Evolutionary conservation across 2,797 vertebrate genomes (phyloP).

Genomic region (Girardinus metallicus): DNA sequence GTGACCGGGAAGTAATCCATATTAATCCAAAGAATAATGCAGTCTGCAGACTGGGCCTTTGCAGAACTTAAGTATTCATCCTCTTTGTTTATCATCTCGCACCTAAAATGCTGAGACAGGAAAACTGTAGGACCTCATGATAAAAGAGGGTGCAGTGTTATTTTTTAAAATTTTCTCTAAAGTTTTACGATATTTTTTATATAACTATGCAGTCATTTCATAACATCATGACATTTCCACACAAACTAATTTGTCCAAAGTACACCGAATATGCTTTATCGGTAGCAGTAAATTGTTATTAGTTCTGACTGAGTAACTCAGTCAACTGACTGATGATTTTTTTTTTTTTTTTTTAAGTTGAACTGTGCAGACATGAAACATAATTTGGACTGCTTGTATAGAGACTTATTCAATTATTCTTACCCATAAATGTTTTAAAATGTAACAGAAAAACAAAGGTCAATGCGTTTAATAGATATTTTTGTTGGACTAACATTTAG

Average conservation of each 20-base stretch:
- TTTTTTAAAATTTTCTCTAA: background rate
- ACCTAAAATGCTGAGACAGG: background rate
- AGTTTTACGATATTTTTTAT: background rate
- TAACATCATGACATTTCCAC: background rate
- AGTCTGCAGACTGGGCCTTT: background rate
- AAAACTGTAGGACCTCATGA: background rate
- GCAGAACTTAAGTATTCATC: background rate
- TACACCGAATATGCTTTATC: background rate
- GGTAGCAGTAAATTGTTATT: background rate
- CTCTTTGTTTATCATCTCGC: background rate
- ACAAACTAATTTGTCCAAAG: background rate
- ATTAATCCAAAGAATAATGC: slow-evolving; percentile 2
- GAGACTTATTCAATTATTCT: background rate
- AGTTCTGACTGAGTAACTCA: background rate
- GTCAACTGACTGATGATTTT: background rate
- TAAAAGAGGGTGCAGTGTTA: background rate
- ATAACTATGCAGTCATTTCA: background rate
- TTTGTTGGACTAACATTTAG: background rate
- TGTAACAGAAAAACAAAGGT: background rate
- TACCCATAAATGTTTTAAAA: background rate
- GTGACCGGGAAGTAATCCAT: background rate
- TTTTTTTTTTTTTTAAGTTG: background rate
- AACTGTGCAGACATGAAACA: background rate
- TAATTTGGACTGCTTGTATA: background rate
- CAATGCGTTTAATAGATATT: background rate